Conservation (phyloP, 2,797 vertebrate genomes). For the Premnoplex brunnescens region DNA sequence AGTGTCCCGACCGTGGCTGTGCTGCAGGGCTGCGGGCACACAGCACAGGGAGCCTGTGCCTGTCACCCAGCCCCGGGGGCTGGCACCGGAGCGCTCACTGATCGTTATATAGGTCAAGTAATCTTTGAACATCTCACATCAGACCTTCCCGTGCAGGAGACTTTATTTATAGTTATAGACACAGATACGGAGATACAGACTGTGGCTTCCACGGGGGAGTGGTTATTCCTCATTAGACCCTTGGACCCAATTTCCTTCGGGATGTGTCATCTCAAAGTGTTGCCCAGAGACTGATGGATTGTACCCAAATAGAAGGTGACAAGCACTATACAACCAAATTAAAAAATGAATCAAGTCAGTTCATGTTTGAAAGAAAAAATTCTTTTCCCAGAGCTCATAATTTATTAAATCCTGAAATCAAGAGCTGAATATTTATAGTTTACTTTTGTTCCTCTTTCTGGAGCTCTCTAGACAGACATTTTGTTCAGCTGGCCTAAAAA, state of each 20-base stretch:
- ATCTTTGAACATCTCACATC: not conserved
- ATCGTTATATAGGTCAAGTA: not conserved
- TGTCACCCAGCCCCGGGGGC: not conserved
- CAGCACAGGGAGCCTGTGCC: not conserved
- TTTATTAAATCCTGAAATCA: slow-evolving; percentile 64
- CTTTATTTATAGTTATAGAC: not conserved
- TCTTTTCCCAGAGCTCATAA: slow-evolving; percentile 13
- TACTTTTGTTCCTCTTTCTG: slow-evolving; percentile 40
- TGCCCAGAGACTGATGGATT: not conserved
- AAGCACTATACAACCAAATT: not conserved
- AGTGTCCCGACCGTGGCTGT: rapidly evolving
- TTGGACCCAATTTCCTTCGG: not conserved
- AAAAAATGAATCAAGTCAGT: slow-evolving; percentile 1
- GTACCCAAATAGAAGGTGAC: not conserved
- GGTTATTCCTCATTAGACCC: not conserved
- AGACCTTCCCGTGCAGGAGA: not conserved
- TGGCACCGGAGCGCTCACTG: not conserved
- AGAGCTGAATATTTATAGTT: slow-evolving; percentile 62
- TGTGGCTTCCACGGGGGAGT: not conserved
- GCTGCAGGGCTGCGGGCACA: not conserved
- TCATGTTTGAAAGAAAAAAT: slow-evolving; percentile 11
- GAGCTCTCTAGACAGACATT: slow-evolving; percentile 7
- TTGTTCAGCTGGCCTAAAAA: slow-evolving; percentile 43
- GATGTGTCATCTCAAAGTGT: not conserved
- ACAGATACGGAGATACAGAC: not conserved